Evolutionary conservation across 1,140 invertebrate species (phyloP), one percentile per base, ranked within the genome.

Genomic region (Drosophila kikkawai): DNA sequence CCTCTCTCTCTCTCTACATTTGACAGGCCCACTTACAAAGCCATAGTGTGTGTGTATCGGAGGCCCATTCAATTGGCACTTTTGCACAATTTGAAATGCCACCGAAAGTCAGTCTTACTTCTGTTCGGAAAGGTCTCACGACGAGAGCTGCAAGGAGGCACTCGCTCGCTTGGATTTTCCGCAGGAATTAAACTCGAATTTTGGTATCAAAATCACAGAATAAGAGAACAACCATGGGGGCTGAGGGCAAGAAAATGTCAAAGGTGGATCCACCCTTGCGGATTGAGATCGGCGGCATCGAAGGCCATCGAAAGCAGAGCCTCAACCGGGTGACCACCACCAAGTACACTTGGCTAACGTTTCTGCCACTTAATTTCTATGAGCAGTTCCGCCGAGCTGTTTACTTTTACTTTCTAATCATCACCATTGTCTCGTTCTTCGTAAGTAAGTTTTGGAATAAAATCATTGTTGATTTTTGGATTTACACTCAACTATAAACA

Each of bases 321-420:
- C 64, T 79, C 1, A 96, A 96, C 85, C 94, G 93, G 22, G 94
- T 96, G 53, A 94, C 93, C 44, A 95, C 95, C 1, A 95, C 95
- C 32, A 96, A 95, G 94, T 98, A 98, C 85, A 96, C 96, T 5
- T 41, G 96, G 69, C 95, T 96, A 88, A 97, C 95, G 79, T 98
- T 98, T 84, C 53, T 98, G 22, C 96, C 96, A 11, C 96, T 97
- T 91, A 98, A 97, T 93, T 92, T 98, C 22, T 95, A 95, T 78
- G 96, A 97, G 79, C 97, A 98, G 93, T 97, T 98, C 86, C 93
- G 96, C 4, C 93, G 97, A 58, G 93, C 97, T 15, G 97, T 96
- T 17, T 98, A 97, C 93, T 97, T 97, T 82, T 98, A 97, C 87
- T 98, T 98, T 82, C 93, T 97, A 0, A 92, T 95, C 37, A 94